phyloP scores from a whole-genome alignment of 2,888 invertebrate genomes.

The Listrodromus nycthemerus region DNA sequence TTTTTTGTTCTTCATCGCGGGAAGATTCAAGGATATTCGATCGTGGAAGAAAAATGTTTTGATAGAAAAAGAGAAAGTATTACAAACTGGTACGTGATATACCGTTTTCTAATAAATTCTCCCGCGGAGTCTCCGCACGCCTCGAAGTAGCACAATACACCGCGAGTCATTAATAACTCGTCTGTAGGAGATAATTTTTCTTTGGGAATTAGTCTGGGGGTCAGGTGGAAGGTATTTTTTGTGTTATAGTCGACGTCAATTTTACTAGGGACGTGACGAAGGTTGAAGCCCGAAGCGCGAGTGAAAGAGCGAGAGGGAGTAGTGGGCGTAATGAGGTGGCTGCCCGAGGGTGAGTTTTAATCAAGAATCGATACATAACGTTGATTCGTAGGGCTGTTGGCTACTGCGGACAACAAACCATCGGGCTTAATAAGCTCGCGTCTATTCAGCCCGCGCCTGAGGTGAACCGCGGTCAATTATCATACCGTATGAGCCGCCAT shows the following conservation, averaged over 20 bases:
- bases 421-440: conserved; percentile 79
- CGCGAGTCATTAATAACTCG: conserved; percentile 59
- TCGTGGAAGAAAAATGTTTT: not conserved
- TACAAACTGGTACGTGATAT: not conserved
- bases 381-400: conserved; percentile 76
- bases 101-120: conserved; percentile 11
- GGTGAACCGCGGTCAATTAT: conserved; percentile 82
- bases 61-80: not conserved
- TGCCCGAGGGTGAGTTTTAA: conserved; percentile 81
- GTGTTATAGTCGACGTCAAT: conserved; percentile 68
- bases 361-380: conserved; percentile 82
- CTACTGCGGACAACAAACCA: conserved; percentile 78
- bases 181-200: conserved; percentile 58
- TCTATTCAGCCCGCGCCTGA: conserved; percentile 78
- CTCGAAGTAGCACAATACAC: conserved; percentile 46
- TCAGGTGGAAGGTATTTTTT: conserved; percentile 40
- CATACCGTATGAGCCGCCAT: conserved; percentile 80
- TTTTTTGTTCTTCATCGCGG: not conserved
- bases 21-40: not conserved
- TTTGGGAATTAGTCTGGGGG: conserved; percentile 59
- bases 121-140: not conserved
- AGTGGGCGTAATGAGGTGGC: conserved; percentile 80
- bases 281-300: conserved; percentile 53
- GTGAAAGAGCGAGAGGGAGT: conserved; percentile 34
- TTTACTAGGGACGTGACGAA: conserved; percentile 70